A percentile compares a stretch with the other conserved stretches of the same genome.
Conservation (phyloP, 2,888 invertebrate genomes). For the Acrobeloides nanus region DNA sequence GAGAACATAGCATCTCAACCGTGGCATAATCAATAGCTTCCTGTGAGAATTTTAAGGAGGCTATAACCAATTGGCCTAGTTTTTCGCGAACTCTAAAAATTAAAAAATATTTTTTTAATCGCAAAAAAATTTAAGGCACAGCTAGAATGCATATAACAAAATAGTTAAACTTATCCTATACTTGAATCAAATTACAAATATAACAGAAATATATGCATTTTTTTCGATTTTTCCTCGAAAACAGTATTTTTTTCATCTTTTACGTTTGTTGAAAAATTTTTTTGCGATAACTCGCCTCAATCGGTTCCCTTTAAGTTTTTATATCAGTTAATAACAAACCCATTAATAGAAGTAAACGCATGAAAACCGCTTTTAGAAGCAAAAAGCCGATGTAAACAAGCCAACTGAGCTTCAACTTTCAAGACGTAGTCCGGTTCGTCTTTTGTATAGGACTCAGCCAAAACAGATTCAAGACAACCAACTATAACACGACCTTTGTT, state of each 20-base stretch:
- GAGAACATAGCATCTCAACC: slow-evolving; percentile 90
- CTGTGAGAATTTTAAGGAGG: slow-evolving; percentile 76
- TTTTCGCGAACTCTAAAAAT: slow-evolving; percentile 79
- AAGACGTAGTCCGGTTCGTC: slow-evolving; percentile 63
- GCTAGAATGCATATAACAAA: background rate
- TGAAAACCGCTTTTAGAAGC: slow-evolving; percentile 97
- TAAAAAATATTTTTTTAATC: no score
- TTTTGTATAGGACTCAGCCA: slow-evolving; percentile 61
- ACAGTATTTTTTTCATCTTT: no score
- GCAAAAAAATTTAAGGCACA: no score
- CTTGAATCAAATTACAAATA: slow-evolving; percentile 6
- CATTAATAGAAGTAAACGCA: slow-evolving; percentile 59
- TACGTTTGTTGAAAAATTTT: no score
- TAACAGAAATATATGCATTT: no score
- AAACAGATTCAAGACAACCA: slow-evolving; percentile 76
- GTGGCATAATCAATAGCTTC: slow-evolving; percentile 89
- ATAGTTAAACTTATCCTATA: background rate
- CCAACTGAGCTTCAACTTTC: slow-evolving; percentile 77
- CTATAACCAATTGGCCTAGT: slow-evolving; percentile 82
- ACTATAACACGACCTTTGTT: slow-evolving; percentile 95
- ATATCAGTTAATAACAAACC: slow-evolving; percentile 25
- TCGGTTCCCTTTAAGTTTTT: no score
- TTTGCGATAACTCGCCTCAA: no score
- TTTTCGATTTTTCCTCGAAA: no score
- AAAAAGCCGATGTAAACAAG: slow-evolving; percentile 80